Base-by-base conservation (phyloP, 2,113 vertebrate species). In the Rhizomys pruinosus region DNA sequence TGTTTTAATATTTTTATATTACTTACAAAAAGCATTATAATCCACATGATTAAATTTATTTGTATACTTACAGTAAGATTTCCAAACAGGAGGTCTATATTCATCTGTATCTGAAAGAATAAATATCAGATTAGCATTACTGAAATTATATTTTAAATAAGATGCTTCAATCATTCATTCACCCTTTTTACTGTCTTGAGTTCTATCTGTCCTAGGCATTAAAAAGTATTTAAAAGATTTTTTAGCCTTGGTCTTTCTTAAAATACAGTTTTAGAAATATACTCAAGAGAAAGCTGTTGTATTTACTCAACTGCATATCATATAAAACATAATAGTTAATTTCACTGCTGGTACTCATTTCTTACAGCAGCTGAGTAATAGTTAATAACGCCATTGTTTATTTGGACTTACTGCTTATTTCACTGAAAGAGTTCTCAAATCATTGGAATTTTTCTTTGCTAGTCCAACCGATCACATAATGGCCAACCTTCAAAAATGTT, bases 71-170 rank as follows among this genome's bases (percentile, higher is more conserved):
- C 99, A 97, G 90, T 99, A 99, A 88, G 99, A 99, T 97, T 99
- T 99, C 99, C 99, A 99, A 97, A 99, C 99, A 89, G 99, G 98
- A 95, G 99, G 99, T 97, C 98, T 98, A 97, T 99, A 99, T 98
- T 99, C 99, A 98, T 99, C 99, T 93, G 98, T 99, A 98, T 99
- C 99, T 99, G 98, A 97, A 98, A 98, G 69, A 97, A 97, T 95
- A 96, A 93, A 92, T 23, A 96, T 64, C 34, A 87, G 84, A 71
- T 95, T 92, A 96, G 80, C 3, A 79, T 89, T 74, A 91, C 1
- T 82, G 2, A 76, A 9, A 71, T 15, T 94, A 29, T 25, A 87
- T 79, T 69, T 93, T 92, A 93, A 81, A 76, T 81, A 44, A 76
- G 57, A 87, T 52, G 37, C 34, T 90, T 72, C 91, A 80, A 89